These are phyloP conservation scores for Agapostemon virescens DNA, from an alignment of 2,888 invertebrate species.

Conservation along the genomic window DNA sequence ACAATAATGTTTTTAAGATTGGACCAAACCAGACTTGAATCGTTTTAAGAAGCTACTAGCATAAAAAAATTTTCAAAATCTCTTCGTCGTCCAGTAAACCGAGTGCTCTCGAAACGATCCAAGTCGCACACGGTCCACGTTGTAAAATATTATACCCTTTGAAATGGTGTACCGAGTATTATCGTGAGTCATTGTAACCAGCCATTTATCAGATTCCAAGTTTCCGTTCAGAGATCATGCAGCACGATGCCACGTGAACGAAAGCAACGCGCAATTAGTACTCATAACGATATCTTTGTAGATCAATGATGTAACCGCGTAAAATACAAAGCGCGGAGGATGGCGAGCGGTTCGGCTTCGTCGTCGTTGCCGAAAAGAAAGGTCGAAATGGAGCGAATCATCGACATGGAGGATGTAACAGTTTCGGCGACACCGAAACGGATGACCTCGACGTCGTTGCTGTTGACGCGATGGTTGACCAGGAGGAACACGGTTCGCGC, in stretches of 20 bases:
- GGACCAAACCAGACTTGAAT: not conserved
- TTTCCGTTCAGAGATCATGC: conserved; percentile 3
- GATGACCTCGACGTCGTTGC: conserved; percentile 68
- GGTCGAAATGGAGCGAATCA: conserved; percentile 67
- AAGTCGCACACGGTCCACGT: not conserved
- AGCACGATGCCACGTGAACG: not conserved
- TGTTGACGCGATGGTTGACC: conserved; percentile 69
- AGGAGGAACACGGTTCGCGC: conserved; percentile 53
- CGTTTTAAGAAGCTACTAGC: no score
- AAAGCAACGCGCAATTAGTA: conserved; percentile 1
- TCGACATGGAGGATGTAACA: conserved; percentile 50
- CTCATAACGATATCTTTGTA: conserved; percentile 50
- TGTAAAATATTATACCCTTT: not conserved
- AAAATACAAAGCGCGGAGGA: conserved; percentile 34
- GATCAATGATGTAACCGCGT: conserved; percentile 51
- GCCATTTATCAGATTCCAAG: not conserved
- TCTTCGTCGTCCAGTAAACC: not conserved
- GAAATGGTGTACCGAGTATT: not conserved
- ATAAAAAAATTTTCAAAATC: no score
- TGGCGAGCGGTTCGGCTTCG: conserved; percentile 42
- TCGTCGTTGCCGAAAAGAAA: conserved; percentile 66
- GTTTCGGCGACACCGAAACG: conserved; percentile 60
- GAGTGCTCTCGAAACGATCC: not conserved
- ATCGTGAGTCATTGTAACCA: not conserved
- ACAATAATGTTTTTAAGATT: not conserved